phyloP scores from a whole-genome alignment of 2,888 invertebrate genomes.

The Sarcophaga caerulescens region DNA sequence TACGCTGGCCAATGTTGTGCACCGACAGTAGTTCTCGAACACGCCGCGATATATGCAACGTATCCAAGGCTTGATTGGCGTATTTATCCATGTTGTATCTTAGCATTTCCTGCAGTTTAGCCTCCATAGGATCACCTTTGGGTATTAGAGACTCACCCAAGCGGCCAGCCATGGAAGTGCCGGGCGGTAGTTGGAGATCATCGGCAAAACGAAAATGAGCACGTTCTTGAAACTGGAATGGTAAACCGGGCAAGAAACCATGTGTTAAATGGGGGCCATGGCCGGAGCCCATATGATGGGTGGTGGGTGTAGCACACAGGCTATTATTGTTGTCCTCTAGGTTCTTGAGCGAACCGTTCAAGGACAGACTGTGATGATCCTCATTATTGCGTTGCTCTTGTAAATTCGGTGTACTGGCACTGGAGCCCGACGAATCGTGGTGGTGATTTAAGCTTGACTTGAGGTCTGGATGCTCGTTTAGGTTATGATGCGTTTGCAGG shows the following conservation, averaged over 20 bases:
- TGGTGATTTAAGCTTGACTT: constrained; percentile 73
- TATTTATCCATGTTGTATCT: constrained; percentile 98
- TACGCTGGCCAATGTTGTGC: constrained; percentile 98
- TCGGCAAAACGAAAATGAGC: constrained; percentile 92
- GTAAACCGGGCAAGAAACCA: constrained; percentile 82
- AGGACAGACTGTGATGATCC: constrained; percentile 65
- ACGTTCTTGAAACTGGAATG: constrained; percentile 89
- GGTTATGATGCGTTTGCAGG: constrained; percentile 68
- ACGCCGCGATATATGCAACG: constrained; percentile 95
- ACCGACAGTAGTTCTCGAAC: constrained; percentile 96
- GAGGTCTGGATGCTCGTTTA: constrained; percentile 67
- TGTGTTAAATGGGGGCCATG: constrained; percentile 81
- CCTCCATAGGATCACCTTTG: constrained; percentile 96
- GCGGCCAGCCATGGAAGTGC: constrained; percentile 90
- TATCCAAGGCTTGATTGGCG: constrained; percentile 95
- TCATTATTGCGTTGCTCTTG: constrained; percentile 75
- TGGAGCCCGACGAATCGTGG: constrained; percentile 80
- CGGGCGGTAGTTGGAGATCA: constrained; percentile 88
- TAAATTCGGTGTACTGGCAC: constrained; percentile 82
- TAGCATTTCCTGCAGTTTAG: constrained; percentile 94
- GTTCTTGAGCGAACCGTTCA: constrained; percentile 73
- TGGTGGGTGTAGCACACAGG: constrained; percentile 72
- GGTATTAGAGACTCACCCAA: constrained; percentile 95
- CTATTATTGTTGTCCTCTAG: constrained; percentile 78
- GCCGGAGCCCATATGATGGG: constrained; percentile 53